Evolutionary conservation across 2,113 vertebrate genomes (phyloP), one percentile per base, ranked within the genome.

Genomic region (Gymnobelideus leadbeateri): DNA sequence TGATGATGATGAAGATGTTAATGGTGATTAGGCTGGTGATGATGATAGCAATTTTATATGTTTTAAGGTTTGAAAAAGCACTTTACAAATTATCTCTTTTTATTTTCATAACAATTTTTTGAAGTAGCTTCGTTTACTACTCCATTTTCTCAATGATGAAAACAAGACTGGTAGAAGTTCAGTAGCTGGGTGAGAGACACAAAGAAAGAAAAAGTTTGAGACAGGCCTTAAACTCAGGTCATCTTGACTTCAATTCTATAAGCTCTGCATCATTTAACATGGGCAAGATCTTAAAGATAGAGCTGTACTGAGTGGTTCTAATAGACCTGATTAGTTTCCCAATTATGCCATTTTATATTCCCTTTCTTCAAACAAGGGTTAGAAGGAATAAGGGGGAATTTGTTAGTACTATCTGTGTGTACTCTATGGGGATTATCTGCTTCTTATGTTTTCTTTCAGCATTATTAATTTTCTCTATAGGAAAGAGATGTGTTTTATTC

Each of bases 1-100:
- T 77, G 23, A 0, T 19, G 8, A 10, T 68, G 2, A 1, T 37
- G 24, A 4, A n/a, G 4, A 55, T 55, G 9, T 26, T 54, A 1
- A 9, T 19, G 37, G 37, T 43, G n/a, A n/a, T 55, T 26, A 2
- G 26, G 25, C 8, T 43, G 16, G 4, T 84, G 19, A 43, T 84
- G 16, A 16, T 77, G 16, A n/a, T 37, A 14, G 12, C 31, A 68
- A 37, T 68, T 68, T 37, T 37, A 16, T 31, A 37, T 61, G 10
- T 43, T 77, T 77, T 77, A n/a, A n/a, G 12, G 5, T n/a, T n/a
- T 77, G 14, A 43, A 43, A 84, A n/a, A 84, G 0, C 31, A 37
- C 61, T 68, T n/a, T n/a, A 37, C 3, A 84, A n/a, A 84, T 43
- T 68, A 37, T 43, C 16, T n/a, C 37, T 3, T 77, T 77, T 77